These are phyloP conservation scores for Xenus cinereus DNA, from an alignment of 2,113 vertebrate species.

Conservation along the genomic window DNA sequence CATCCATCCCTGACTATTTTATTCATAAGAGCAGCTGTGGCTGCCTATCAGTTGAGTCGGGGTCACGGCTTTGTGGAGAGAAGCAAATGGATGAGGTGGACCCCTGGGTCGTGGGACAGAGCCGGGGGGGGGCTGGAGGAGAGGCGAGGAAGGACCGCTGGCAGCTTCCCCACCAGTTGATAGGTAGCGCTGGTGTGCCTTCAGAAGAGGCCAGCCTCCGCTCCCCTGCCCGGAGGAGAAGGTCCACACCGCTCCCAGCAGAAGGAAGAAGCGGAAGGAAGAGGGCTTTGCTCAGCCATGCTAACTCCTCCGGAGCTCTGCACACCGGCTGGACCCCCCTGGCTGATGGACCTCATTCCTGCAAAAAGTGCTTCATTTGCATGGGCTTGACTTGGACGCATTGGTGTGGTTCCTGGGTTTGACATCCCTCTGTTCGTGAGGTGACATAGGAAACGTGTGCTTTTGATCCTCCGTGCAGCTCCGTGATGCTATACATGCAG, in stretches of 20 bases:
- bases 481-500: not conserved
- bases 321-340: not conserved
- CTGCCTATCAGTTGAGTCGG: not conserved
- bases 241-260: not conserved
- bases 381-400: conserved; percentile 27
- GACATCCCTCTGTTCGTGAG: conserved; percentile 23
- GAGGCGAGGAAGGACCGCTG: rapidly evolving
- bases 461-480: conserved; percentile 38
- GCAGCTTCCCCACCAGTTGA: not conserved
- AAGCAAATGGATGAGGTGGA: not conserved
- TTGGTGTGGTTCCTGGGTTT: conserved; percentile 21
- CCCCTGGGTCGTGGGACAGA: not conserved
- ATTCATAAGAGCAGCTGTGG: not conserved
- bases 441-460: not conserved
- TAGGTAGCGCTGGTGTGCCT: not conserved
- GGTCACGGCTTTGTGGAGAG: not conserved
- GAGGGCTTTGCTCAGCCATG: not conserved
- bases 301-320: not conserved
- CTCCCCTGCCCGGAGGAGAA: not conserved
- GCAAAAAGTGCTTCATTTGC: not conserved
- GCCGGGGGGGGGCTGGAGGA: not conserved
- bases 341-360: not conserved
- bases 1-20: not conserved
- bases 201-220: not conserved
- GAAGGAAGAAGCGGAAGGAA: conserved; percentile 10